A percentile compares a stretch with the other conserved stretches of the same genome.
Evolutionary conservation across 2,888 invertebrate species (phyloP).

Genomic region (Syrphus vitripennis): DNA sequence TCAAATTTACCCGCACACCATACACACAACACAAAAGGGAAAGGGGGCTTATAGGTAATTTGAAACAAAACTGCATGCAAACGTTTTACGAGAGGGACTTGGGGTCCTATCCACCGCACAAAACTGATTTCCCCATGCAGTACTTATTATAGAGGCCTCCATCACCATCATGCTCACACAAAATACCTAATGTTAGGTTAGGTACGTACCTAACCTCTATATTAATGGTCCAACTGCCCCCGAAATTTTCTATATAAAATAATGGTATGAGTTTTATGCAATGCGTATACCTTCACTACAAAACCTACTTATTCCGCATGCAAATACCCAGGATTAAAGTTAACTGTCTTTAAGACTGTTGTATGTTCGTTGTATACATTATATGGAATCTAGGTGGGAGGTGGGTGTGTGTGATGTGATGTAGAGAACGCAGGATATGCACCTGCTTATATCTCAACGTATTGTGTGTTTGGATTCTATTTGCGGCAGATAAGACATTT

Average conservation of each 20-base stretch:
- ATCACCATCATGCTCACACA: slow-evolving; percentile 14
- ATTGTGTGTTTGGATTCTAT: slow-evolving; percentile 37
- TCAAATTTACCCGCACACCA: not conserved
- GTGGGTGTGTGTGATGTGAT: not conserved
- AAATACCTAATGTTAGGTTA: too few relatives aligned
- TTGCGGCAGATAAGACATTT: slow-evolving; percentile 68
- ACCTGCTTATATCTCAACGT: slow-evolving; percentile 1
- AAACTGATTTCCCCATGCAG: slow-evolving; percentile 64
- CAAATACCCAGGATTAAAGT: slow-evolving; percentile 67
- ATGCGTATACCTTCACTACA: slow-evolving; percentile 54
- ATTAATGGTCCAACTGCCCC: slow-evolving; percentile 13
- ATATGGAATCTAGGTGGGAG: slow-evolving; percentile 17
- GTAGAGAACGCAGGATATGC: slow-evolving; percentile 23
- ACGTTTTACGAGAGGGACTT: slow-evolving; percentile 23
- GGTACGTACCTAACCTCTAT: not conserved
- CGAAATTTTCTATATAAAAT: not conserved
- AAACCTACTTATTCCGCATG: slow-evolving; percentile 59
- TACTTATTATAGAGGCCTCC: slow-evolving; percentile 42
- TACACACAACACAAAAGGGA: not conserved
- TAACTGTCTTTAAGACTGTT: slow-evolving; percentile 67
- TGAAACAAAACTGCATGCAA: slow-evolving; percentile 35
- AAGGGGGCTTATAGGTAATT: too few relatives aligned
- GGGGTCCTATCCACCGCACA: not conserved
- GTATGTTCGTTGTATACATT: slow-evolving; percentile 16
- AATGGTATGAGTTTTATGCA: slow-evolving; percentile 16